These are phyloP conservation scores for Allacma fusca DNA, from an alignment of 2,888 invertebrate genomes.

Conservation along the genomic window DNA sequence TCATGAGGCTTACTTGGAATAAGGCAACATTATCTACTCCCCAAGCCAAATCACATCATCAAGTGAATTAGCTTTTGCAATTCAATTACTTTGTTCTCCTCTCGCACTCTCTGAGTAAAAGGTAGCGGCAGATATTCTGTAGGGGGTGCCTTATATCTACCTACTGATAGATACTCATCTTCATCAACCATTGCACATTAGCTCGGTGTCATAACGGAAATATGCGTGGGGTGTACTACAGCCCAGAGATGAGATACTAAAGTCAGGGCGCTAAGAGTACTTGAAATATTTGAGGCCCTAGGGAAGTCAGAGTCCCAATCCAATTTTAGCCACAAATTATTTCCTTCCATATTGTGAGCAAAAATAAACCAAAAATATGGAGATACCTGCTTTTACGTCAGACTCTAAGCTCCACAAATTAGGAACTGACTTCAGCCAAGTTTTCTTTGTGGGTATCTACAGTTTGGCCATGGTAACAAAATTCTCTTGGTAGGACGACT, in stretches of 20 bases:
- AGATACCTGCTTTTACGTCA: too few relatives aligned
- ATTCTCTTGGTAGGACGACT: too few relatives aligned
- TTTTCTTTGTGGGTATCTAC: neutral
- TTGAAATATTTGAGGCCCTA: neutral
- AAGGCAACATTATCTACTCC: conserved; percentile 46
- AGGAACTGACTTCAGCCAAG: neutral
- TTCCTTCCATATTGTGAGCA: too few relatives aligned
- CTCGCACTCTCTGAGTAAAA: conserved; percentile 23
- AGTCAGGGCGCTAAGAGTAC: neutral
- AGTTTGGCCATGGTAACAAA: neutral
- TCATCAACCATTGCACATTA: neutral
- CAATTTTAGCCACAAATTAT: too few relatives aligned
- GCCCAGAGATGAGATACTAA: too few relatives aligned
- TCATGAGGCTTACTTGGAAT: conserved; percentile 38
- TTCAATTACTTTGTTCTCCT: conserved; percentile 56
- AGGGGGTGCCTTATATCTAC: neutral
- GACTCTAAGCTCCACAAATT: too few relatives aligned
- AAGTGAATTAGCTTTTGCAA: conserved; percentile 61
- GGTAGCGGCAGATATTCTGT: neutral
- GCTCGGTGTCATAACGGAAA: too few relatives aligned
- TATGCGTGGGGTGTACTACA: too few relatives aligned
- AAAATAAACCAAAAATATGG: too few relatives aligned
- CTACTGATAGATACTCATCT: neutral
- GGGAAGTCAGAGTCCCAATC: too few relatives aligned
- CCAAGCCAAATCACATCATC: conserved; percentile 60